phyloP scores from a whole-genome alignment of 2,113 vertebrate species.

The Ailuropoda melanoleuca region DNA sequence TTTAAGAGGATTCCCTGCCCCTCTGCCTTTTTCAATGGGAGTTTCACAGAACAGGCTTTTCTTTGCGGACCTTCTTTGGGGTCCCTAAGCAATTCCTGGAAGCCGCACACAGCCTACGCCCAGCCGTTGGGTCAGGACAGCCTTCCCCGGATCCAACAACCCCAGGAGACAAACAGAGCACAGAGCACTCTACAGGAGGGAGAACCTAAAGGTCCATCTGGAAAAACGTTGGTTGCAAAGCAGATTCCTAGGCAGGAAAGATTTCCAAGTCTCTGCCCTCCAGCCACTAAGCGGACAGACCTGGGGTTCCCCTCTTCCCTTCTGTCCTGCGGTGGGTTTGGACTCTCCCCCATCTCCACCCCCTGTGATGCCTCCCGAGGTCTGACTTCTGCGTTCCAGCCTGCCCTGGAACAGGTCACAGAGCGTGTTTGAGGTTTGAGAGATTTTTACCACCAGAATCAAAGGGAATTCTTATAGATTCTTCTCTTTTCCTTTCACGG shows the following conservation, averaged over 20 bases:
- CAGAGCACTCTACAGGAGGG: background rate
- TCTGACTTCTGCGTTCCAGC: background rate
- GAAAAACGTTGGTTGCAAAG: background rate
- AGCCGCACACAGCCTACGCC: background rate
- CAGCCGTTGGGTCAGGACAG: background rate
- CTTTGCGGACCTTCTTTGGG: background rate
- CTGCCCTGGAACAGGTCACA: background rate
- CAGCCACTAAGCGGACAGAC: accelerated
- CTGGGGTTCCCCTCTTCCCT: background rate
- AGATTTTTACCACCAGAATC: background rate
- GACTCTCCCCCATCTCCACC: accelerated
- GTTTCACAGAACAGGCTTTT: background rate
- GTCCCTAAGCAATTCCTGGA: background rate
- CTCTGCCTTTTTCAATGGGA: background rate
- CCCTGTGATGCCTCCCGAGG: background rate
- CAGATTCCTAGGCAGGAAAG: background rate
- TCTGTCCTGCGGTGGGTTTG: no score
- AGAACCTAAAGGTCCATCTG: background rate
- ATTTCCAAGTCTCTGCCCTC: background rate
- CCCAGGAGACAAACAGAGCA: background rate
- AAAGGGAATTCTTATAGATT: background rate
- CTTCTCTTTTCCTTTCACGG: background rate
- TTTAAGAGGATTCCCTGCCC: background rate
- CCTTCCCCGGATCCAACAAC: background rate
- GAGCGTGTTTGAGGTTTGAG: background rate